phyloP scores from a whole-genome alignment of 92 coral and sea anemone genomes.

The Heteractis magnifica region DNA sequence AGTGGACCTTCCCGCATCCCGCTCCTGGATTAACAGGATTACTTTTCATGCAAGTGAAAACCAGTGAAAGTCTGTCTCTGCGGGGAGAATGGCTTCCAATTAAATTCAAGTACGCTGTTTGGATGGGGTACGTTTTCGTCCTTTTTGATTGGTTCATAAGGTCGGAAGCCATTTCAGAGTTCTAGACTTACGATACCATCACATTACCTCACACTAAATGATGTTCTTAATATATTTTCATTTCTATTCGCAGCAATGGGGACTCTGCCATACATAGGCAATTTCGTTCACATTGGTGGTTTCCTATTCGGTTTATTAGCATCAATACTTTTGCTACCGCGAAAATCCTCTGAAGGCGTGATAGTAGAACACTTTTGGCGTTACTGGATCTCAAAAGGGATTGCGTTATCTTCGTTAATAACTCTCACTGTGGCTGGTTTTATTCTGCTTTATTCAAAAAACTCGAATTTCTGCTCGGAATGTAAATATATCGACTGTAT shows the following conservation, averaged over 20 bases:
- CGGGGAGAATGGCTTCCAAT: no score
- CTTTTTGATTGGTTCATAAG: no score
- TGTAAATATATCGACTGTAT: constrained; percentile 70
- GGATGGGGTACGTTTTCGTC: no score
- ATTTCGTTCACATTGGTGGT: constrained; percentile 87
- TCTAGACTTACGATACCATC: no score
- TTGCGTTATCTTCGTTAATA: constrained; percentile 37
- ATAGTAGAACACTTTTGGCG: constrained; percentile 27
- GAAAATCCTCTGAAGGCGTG: constrained; percentile 5
- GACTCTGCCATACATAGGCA: constrained; percentile 84
- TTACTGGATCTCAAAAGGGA: constrained; percentile 27
- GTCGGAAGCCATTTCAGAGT: no score
- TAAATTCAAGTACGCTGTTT: no score
- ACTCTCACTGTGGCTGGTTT: constrained; percentile 17
- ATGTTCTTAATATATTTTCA: background rate
- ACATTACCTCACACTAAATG: background rate
- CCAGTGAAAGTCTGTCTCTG: no score
- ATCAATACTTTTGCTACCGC: constrained; percentile 50
- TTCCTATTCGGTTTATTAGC: constrained; percentile 71
- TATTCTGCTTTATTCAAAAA: constrained; percentile 39
- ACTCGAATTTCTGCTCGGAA: constrained; percentile 58
- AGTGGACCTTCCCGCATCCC: background rate
- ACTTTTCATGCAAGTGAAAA: no score
- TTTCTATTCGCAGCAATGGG: constrained; percentile 52
- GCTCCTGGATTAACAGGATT: no score